Base-by-base conservation (phyloP, 2,888 invertebrate genomes). In the Pristionchus exspectatus region DNA sequence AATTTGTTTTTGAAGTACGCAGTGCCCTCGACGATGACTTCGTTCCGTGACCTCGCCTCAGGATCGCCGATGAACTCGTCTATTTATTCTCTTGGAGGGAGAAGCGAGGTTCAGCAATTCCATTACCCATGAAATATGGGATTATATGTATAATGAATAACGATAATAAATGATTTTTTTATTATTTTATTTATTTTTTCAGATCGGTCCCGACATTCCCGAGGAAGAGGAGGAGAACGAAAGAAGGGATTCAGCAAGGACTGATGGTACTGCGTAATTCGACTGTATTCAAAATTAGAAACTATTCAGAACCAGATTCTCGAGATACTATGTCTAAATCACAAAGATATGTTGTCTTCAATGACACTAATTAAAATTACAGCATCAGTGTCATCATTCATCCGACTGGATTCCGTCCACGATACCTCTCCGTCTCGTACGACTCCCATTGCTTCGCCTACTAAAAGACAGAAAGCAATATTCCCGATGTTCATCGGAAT, bases 401-500 rank as follows among this genome's bases (percentile, higher is more conserved):
- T 93, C 44, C 93, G 93, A 16, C 89, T 93, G 89, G 93, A 93
- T 86, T 92, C 81, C 30, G 54, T 63, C 0, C 1, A 27, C 50
- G 89, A 89, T 24, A 16, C 30, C 18, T 38, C 69, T 27, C 66
- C 66, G 0, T 85, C 85, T 33, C 72, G 54, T 16, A 50, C 87
- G 24, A 72, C 83, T 84, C 88, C 89, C 30, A 81, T 89, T 21
- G 88, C 59, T 5, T 90, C 90, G 14, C 87, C 72, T 2, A 90
- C 89, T 4, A 88, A 88, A 30, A 27, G 87, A 38, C 87, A 88
- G n/a, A 69, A 93, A 86, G 91, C 93, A 27, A 94, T 94, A 84
- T 94, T 94, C 90, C 93, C 93, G 12, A 94, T 94, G 94, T 94
- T 94, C 90, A 94, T 94, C 63, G 94, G 94, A 38, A 84, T 94